A percentile compares a stretch with the other conserved stretches of the same genome.
phyloP scores from a whole-genome alignment of 2,113 vertebrate species.

The Malurus cyaneus region DNA sequence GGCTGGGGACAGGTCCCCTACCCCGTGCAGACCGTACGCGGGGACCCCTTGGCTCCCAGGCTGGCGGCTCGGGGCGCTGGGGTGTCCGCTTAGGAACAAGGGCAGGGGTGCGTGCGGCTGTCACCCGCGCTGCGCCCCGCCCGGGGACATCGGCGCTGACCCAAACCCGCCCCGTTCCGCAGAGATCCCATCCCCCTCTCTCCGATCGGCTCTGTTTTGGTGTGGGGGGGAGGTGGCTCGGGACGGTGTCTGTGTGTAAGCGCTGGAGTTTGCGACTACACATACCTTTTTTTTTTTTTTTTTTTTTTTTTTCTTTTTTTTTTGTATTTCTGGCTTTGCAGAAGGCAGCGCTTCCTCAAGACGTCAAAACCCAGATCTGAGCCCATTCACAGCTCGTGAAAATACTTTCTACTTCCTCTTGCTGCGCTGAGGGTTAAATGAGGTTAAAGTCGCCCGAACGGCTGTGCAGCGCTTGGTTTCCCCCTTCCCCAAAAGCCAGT shows the following conservation, averaged over 20 bases:
- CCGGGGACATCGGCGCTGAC: neutral
- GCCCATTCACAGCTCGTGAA: slow-evolving; percentile 45
- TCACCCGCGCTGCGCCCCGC: neutral
- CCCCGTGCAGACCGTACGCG: no score
- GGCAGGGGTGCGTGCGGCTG: neutral
- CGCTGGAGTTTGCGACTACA: neutral
- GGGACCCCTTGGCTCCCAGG: neutral
- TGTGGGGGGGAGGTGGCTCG: no score
- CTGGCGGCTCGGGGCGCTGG: neutral
- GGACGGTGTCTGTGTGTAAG: neutral
- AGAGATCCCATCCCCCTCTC: neutral
- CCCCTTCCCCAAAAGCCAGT: neutral
- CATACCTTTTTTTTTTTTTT: neutral
- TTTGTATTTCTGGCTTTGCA: neutral
- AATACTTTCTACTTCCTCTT: slow-evolving; percentile 56
- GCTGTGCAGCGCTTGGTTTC: neutral
- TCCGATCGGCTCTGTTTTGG: neutral
- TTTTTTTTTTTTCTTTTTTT: neutral
- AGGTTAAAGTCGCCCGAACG: slow-evolving; percentile 19
- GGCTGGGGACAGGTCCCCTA: fast-evolving
- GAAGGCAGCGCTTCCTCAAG: slow-evolving; percentile 34
- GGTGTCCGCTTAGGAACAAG: neutral
- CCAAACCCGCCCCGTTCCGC: neutral
- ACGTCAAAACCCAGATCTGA: slow-evolving; percentile 30
- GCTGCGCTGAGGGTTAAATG: slow-evolving; percentile 36